Conservation (phyloP, 2,797 vertebrate genomes). For the Danio tinwini region DNA sequence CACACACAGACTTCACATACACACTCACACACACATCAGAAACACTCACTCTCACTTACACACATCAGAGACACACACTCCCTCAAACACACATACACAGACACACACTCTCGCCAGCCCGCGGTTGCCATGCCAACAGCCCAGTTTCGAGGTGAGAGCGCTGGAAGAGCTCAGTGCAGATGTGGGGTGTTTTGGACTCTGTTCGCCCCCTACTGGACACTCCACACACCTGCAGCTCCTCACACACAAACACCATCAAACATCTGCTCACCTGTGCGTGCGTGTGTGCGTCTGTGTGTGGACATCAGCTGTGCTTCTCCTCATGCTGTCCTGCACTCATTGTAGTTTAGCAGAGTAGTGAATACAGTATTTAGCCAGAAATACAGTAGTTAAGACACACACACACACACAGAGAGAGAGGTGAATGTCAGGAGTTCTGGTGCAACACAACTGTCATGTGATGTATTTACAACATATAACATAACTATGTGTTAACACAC, state of each 20-base stretch:
- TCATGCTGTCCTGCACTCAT: not conserved
- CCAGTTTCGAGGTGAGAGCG: conserved; percentile 79
- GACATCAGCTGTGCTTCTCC: not conserved
- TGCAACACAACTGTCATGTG: too few species aligned
- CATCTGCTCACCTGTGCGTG: conserved; percentile 3
- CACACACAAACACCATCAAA: conserved; percentile 26
- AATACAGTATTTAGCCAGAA: too few species aligned
- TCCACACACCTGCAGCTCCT: conserved; percentile 73
- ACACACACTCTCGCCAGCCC: conserved; percentile 53
- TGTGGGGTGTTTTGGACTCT: conserved; percentile 69
- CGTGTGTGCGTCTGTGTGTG: too few species aligned
- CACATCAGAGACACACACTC: conserved; percentile 45
- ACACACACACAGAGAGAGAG: too few species aligned
- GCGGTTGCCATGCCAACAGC: conserved; percentile 84
- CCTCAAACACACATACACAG: not conserved
- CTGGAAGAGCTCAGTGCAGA: conserved; percentile 68
- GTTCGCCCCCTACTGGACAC: conserved; percentile 80
- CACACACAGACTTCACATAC: too few species aligned
- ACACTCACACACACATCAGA: too few species aligned
- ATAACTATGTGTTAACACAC: too few species aligned
- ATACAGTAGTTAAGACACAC: too few species aligned
- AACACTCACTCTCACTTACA: conserved; percentile 56
- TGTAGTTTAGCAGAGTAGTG: not conserved
- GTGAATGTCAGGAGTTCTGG: too few species aligned
- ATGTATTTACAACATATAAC: too few species aligned